These are phyloP conservation scores for Boloria selene DNA, from an alignment of 2,888 invertebrate genomes.

Conservation along the genomic window DNA sequence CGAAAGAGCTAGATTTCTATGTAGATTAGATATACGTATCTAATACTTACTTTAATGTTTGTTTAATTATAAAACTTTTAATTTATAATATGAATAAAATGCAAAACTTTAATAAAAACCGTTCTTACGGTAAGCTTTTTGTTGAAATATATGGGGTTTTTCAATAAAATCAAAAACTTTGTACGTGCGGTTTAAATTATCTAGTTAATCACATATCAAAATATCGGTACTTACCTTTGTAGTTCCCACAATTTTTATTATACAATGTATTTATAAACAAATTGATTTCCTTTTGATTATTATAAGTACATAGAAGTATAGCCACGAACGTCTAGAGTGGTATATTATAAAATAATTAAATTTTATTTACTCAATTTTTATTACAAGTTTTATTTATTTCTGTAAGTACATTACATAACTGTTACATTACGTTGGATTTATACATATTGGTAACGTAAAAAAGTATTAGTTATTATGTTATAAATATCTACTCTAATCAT, in stretches of 20 bases:
- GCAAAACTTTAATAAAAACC: too few relatives aligned
- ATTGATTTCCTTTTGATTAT: too few relatives aligned
- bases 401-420: slow-evolving; percentile 57
- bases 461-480: slow-evolving; percentile 58
- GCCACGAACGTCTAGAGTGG: too few relatives aligned
- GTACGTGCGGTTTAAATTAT: too few relatives aligned
- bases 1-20: neutral
- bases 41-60: neutral
- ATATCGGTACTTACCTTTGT: too few relatives aligned
- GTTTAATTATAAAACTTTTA: neutral
- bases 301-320: too few relatives aligned
- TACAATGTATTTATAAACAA: too few relatives aligned
- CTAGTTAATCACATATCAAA: too few relatives aligned
- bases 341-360: slow-evolving; percentile 46
- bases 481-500: slow-evolving; percentile 66
- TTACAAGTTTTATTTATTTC: slow-evolving; percentile 63
- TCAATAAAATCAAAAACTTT: too few relatives aligned
- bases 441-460: slow-evolving; percentile 67
- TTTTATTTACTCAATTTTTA: slow-evolving; percentile 65
- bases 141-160: neutral
- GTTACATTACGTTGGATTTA: slow-evolving; percentile 60
- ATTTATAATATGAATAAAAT: too few relatives aligned
- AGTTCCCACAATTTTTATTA: too few relatives aligned
- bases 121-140: too few relatives aligned
- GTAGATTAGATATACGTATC: neutral